Percentiles rank a stretch among this genome's conserved stretches.
These are phyloP conservation scores for Wiebesia pumilae DNA, from an alignment of 1,140 invertebrate species.

Conservation along the genomic window DNA sequence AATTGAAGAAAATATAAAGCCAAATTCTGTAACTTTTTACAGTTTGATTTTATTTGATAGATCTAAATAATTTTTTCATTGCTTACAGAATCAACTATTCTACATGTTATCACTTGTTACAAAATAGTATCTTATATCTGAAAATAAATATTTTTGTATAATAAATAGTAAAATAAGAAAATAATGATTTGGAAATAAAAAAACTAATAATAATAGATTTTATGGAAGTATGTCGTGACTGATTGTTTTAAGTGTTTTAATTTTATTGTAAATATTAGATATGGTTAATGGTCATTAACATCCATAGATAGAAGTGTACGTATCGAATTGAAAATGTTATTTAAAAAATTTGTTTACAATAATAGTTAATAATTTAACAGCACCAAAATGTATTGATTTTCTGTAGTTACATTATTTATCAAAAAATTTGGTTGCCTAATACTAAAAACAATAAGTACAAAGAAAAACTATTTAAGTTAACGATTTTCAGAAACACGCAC, in stretches of 20 bases:
- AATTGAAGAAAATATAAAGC: too few relatives aligned
- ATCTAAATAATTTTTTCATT: neutral
- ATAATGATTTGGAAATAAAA: neutral
- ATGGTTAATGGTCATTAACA: neutral
- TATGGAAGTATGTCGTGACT: neutral
- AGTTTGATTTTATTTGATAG: too few relatives aligned
- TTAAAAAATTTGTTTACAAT: too few relatives aligned
- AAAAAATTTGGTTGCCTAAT: neutral
- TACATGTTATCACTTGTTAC: neutral
- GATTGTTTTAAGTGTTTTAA: neutral
- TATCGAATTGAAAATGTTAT: neutral
- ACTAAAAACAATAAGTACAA: too few relatives aligned
- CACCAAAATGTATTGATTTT: too few relatives aligned
- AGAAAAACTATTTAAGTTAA: neutral
- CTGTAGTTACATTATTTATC: neutral
- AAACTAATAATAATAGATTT: neutral
- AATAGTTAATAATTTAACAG: neutral
- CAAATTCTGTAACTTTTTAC: too few relatives aligned
- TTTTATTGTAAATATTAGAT: neutral
- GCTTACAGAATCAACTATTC: neutral
- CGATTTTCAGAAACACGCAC: neutral
- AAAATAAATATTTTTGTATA: neutral
- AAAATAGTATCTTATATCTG: neutral
- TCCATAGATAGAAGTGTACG: neutral
- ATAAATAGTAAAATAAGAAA: neutral